These are phyloP conservation scores for Pelosia muscerda DNA, from an alignment of 2,888 invertebrate species.

Conservation along the genomic window DNA sequence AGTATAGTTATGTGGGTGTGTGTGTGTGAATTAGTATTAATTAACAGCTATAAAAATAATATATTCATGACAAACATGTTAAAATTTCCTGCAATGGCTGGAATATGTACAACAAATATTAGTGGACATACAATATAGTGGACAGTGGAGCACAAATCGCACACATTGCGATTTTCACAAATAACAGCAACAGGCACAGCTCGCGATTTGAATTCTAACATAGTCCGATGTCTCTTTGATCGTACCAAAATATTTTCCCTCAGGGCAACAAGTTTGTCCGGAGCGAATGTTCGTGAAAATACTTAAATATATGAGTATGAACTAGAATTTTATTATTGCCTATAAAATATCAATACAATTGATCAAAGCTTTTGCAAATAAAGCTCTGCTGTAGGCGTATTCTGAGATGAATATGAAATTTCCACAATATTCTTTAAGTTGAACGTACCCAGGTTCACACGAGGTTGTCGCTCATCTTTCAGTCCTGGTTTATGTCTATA, in stretches of 20 bases:
- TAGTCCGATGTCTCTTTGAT: background rate
- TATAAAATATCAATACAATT: background rate
- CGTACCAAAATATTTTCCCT: background rate
- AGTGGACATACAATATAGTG: no score
- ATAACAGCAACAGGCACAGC: background rate
- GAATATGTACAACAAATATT: no score
- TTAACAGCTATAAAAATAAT: no score
- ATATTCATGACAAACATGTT: no score
- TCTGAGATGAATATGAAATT: background rate
- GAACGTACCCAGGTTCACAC: background rate
- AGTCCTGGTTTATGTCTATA: background rate
- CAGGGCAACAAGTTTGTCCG: background rate
- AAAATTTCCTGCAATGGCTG: no score
- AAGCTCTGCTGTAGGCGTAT: no score
- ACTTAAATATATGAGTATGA: background rate
- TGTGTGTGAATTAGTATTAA: no score
- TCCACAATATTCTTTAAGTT: background rate
- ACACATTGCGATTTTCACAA: background rate
- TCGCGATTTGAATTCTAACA: background rate
- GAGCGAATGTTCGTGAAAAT: background rate
- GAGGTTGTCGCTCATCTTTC: background rate
- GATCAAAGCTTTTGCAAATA: background rate
- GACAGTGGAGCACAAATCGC: background rate
- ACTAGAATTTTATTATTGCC: constrained; percentile 1
- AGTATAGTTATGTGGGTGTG: no score